Evolutionary conservation across 1,140 invertebrate species (phyloP).

Genomic region (Oscheius sp.): DNA sequence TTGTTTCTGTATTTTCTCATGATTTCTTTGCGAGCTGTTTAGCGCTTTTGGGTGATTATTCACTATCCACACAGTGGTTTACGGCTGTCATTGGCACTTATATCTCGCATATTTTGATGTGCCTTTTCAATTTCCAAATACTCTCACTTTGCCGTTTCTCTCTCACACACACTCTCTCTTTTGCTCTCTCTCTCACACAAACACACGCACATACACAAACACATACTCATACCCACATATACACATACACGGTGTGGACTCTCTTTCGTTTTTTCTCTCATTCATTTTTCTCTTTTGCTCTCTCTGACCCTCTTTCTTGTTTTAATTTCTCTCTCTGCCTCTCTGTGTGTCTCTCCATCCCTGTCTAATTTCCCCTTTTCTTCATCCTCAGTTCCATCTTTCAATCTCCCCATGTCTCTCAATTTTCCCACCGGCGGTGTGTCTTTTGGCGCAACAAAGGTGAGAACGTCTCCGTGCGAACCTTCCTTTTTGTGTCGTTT

Average conservation of each 20-base stretch:
- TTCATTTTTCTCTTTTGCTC: not conserved
- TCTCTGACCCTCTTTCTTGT: not conserved
- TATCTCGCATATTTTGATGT: too few relatives aligned
- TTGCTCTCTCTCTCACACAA: too few relatives aligned
- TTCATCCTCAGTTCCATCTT: conserved; percentile 8
- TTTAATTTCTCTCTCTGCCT: not conserved
- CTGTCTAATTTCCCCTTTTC: not conserved
- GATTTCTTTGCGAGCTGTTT: too few relatives aligned
- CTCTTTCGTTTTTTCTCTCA: not conserved
- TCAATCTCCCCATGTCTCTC: not conserved
- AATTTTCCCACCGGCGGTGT: not conserved
- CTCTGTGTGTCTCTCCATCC: not conserved
- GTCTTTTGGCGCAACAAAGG: not conserved
- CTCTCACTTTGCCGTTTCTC: too few relatives aligned
- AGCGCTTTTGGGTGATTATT: too few relatives aligned
- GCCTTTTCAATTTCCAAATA: too few relatives aligned
- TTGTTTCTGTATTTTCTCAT: too few relatives aligned
- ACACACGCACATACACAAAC: too few relatives aligned
- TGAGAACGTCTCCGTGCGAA: not conserved
- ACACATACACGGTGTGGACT: not conserved
- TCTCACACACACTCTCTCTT: too few relatives aligned
- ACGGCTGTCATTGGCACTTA: not conserved
- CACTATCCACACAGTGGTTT: not conserved
- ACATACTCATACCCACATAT: too few relatives aligned
- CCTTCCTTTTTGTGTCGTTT: not conserved